These are phyloP conservation scores for Leptocoma aspasia DNA, from an alignment of 2,113 vertebrate genomes.

Conservation along the genomic window DNA sequence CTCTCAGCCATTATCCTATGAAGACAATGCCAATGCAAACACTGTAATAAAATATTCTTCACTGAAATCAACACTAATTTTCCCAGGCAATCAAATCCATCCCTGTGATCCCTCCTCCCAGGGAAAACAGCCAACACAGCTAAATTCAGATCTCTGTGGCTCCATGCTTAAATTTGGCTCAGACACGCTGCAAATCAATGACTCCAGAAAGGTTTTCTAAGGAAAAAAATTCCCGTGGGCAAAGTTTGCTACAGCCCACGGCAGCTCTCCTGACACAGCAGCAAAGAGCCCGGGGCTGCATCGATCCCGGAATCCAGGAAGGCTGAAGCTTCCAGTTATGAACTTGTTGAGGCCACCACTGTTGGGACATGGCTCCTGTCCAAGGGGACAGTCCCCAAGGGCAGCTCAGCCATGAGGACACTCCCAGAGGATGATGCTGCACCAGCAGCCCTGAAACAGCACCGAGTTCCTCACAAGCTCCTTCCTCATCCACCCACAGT, in stretches of 20 bases:
- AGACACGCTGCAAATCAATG: neutral
- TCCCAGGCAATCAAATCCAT: conserved; percentile 48
- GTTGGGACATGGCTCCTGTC: neutral
- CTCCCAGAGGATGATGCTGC: neutral
- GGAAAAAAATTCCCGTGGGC: neutral
- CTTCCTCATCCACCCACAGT: neutral
- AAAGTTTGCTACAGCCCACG: neutral
- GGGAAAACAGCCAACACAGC: conserved; percentile 35
- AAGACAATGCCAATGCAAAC: conserved; percentile 54
- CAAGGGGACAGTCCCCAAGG: neutral
- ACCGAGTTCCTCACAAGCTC: neutral
- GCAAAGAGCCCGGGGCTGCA: neutral
- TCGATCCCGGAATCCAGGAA: neutral
- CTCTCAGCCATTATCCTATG: conserved; percentile 25
- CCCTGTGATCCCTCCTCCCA: conserved; percentile 40
- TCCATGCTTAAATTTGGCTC: conserved; percentile 25
- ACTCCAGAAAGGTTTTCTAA: neutral
- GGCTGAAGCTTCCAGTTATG: neutral
- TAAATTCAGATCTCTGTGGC: conserved; percentile 9
- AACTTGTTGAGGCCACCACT: neutral
- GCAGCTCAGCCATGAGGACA: neutral
- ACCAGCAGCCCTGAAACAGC: neutral
- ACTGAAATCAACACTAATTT: conserved; percentile 63
- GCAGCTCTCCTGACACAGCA: neutral
- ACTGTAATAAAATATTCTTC: conserved; percentile 62